Evolutionary conservation across 2,113 vertebrate genomes (phyloP).

Genomic region (Planiliza haematocheilus): DNA sequence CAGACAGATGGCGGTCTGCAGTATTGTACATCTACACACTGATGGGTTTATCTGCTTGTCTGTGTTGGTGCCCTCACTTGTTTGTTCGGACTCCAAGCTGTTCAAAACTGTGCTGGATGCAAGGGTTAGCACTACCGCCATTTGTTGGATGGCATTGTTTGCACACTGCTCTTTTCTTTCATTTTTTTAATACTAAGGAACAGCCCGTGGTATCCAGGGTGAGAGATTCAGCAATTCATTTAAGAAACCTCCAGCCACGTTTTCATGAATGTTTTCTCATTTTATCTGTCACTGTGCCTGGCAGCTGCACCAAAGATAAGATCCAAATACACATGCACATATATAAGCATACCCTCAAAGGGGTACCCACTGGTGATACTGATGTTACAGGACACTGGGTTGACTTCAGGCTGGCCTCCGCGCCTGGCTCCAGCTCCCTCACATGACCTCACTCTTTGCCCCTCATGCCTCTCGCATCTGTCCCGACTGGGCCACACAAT

Average conservation of each 20-base stretch:
- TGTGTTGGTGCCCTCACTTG: constrained; percentile 63
- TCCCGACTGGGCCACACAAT: constrained; percentile 67
- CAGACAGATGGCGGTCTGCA: constrained; percentile 64
- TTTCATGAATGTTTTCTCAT: constrained; percentile 20
- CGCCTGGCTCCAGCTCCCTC: constrained; percentile 76
- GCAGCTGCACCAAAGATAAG: background rate
- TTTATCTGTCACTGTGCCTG: background rate
- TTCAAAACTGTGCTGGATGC: constrained; percentile 38
- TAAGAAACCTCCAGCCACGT: background rate
- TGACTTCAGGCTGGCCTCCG: constrained; percentile 53
- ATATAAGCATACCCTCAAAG: constrained; percentile 16
- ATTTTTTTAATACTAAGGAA: background rate
- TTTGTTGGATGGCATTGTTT: constrained; percentile 59
- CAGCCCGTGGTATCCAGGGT: background rate
- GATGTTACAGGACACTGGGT: constrained; percentile 43
- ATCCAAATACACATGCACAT: constrained; percentile 34
- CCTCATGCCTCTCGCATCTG: constrained; percentile 58
- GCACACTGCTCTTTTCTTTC: constrained; percentile 4
- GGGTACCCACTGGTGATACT: constrained; percentile 25
- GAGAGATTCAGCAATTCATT: background rate
- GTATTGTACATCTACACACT: constrained; percentile 68
- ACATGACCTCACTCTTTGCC: constrained; percentile 78
- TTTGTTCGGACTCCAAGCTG: constrained; percentile 72
- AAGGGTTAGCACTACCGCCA: constrained; percentile 31
- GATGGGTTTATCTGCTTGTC: constrained; percentile 71